Conservation (phyloP, 2,888 invertebrate genomes). For the Plebejus argus region DNA sequence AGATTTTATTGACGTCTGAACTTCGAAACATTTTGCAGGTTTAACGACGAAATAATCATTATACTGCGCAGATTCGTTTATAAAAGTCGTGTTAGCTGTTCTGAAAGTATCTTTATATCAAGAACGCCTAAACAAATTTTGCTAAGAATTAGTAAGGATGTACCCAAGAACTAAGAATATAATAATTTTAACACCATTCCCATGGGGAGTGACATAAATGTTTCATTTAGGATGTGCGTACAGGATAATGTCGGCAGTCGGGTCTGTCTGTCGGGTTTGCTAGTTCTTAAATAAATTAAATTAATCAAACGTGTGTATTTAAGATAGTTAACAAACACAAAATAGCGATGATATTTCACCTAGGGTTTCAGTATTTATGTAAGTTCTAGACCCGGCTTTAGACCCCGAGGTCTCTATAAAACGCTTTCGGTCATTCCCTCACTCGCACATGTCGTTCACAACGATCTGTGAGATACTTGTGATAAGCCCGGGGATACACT, state of each 20-base stretch:
- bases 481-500: background rate
- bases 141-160: no score
- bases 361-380: background rate
- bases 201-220: no score
- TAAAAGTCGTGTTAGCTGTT: no score
- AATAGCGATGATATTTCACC: background rate
- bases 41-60: background rate
- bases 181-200: no score
- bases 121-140: no score
- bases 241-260: no score
- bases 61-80: background rate
- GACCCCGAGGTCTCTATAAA: conserved; percentile 47
- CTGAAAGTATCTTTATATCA: no score
- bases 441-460: conserved; percentile 50
- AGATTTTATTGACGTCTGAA: background rate
- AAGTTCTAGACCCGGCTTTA: background rate
- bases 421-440: conserved; percentile 44
- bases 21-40: background rate
- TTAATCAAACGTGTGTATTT: background rate
- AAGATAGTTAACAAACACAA: background rate
- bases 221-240: no score
- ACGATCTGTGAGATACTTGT: conserved; percentile 40
- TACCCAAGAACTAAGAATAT: no score
- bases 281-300: background rate
- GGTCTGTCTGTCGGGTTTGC: no score